Evolutionary conservation across 2,888 invertebrate genomes (phyloP), one percentile per base, ranked within the genome.

Genomic region (Cryptocephalus primarius): DNA sequence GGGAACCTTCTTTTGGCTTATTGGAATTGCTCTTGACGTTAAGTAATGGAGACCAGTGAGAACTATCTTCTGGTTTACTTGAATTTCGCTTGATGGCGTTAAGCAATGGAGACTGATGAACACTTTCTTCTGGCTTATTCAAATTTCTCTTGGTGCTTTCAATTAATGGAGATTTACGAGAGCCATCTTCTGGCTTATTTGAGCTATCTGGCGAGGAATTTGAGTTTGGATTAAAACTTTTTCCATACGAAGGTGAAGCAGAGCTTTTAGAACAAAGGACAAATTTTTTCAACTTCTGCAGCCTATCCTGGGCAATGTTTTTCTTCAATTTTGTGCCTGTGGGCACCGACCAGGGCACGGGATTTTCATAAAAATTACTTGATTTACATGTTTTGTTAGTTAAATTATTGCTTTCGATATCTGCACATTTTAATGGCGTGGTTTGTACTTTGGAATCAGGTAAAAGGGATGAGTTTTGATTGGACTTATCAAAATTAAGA

Each of bases 211-310:
- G n/a, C n/a, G n/a, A n/a, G n/a, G n/a, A n/a, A n/a, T 22, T 22
- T 22, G 22, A 22, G 6, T 22, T 22, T 2, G 6, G 2, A 22
- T 22, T 22, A 22, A 4, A 2, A 22, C 22, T 22, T 22, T 22
- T 22, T 22, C 22, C 22, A 6, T 4, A 4, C 6, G 6, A 22
- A 22, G 22, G 22, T 22, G 22, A 22, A 22, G 22, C 6, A 22
- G 9, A 10, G 31, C 33, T 32, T 11, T 3, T 11, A 9, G 14
- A 11, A 42, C 42, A 14, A 14, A 32, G 33, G 4, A 48, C 22
- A 34, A 46, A 45, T 8, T 45, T 50, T 34, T 52, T 48, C n/a
- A 58, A 42, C 39, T 49, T 55, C 33, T 52, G 51, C 43, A 56
- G 39, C 31, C 55, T 50, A 9, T 53, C 50, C 33, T 14, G 10